Percentiles rank a stretch among this genome's conserved stretches.
These are phyloP conservation scores for Acleris cristana DNA, from an alignment of 2,888 invertebrate species.

Conservation along the genomic window DNA sequence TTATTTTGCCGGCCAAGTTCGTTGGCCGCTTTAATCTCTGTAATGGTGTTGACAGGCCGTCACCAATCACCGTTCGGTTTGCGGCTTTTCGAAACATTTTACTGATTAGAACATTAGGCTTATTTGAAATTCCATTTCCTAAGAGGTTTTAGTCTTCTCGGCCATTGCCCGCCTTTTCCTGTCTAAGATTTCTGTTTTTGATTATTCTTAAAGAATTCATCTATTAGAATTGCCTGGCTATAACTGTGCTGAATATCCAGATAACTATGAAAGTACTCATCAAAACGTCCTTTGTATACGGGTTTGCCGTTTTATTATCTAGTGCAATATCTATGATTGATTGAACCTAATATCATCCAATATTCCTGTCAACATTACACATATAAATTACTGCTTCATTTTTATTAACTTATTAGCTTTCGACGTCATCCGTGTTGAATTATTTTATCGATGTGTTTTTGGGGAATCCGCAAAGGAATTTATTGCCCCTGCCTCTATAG, in stretches of 20 bases:
- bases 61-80: slow-evolving; percentile 21
- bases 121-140: background rate
- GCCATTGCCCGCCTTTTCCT: slow-evolving; percentile 38
- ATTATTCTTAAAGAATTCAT: too few species aligned
- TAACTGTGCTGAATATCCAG: slow-evolving; percentile 41
- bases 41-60: slow-evolving; percentile 26
- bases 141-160: background rate
- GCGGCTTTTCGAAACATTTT: slow-evolving; percentile 3
- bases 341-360: background rate
- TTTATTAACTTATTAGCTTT: too few species aligned
- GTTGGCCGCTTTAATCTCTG: slow-evolving; percentile 27
- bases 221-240: too few species aligned
- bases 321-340: slow-evolving; percentile 6
- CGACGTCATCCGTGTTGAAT: too few species aligned
- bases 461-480: too few species aligned
- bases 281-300: slow-evolving; percentile 15
- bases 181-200: too few species aligned
- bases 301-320: slow-evolving; percentile 1
- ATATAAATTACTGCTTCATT: background rate
- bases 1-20: slow-evolving; percentile 11
- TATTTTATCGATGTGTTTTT: too few species aligned
- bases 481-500: too few species aligned
- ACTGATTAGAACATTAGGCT: background rate
- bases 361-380: background rate
- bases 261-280: slow-evolving; percentile 42